These are phyloP conservation scores for Triplophysa rosa DNA, from an alignment of 2,113 vertebrate genomes.

Conservation along the genomic window DNA sequence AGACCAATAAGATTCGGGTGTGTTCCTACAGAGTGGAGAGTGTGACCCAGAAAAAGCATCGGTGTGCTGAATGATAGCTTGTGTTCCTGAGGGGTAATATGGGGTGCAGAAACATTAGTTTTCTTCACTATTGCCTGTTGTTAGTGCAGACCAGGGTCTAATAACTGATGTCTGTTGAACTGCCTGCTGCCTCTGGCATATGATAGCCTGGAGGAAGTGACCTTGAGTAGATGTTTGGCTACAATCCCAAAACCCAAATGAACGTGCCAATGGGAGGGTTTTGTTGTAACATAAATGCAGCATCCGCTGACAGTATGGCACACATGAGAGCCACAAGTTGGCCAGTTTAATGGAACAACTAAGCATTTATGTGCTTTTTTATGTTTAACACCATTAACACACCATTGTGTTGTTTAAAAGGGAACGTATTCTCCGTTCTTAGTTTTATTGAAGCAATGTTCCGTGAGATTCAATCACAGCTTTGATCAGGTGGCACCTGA, in stretches of 20 bases:
- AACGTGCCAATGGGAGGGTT: constrained; percentile 12
- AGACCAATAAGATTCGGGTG: constrained; percentile 1
- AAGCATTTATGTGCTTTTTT: constrained; percentile 26
- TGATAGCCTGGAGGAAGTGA: constrained; percentile 42
- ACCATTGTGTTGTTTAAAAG: background rate
- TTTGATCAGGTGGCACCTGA: constrained; percentile 37
- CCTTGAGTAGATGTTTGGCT: constrained; percentile 40
- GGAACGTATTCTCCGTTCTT: background rate
- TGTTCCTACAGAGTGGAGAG: background rate
- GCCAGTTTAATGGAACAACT: constrained; percentile 5
- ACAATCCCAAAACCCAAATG: constrained; percentile 33
- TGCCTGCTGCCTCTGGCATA: constrained; percentile 14
- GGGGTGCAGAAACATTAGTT: constrained; percentile 11
- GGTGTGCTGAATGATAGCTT: constrained; percentile 9
- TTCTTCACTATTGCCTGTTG: constrained; percentile 3
- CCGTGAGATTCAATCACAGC: constrained; percentile 16
- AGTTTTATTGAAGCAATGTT: constrained; percentile 22
- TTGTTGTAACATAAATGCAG: constrained; percentile 33
- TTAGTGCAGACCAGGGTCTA: constrained; percentile 34
- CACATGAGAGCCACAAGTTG: constrained; percentile 25
- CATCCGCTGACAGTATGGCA: background rate
- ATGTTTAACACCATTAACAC: constrained; percentile 9
- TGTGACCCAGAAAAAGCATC: constrained; percentile 24
- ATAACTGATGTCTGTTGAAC: constrained; percentile 24
- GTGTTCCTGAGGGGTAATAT: constrained; percentile 11